A percentile compares a stretch with the other conserved stretches of the same genome.
phyloP scores from a whole-genome alignment of 2,113 vertebrate species.

The Prolemur simus region DNA sequence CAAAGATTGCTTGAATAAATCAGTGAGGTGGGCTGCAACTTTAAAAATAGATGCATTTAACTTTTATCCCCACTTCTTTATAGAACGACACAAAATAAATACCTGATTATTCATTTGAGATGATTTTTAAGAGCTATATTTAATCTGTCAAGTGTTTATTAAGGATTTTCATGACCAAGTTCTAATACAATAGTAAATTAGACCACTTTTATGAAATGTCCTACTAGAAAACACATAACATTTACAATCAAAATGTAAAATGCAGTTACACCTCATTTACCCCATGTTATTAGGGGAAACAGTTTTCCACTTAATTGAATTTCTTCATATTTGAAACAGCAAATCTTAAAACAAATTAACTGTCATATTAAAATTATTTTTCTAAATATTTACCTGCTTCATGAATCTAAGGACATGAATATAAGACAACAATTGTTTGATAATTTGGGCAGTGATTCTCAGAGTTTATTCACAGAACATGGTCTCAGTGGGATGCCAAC shows the following conservation, averaged over 20 bases:
- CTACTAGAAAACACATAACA: not conserved
- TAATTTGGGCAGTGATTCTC: not conserved
- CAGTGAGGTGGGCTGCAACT: slow-evolving; percentile 78
- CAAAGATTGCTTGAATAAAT: slow-evolving; percentile 80
- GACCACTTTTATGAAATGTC: not conserved
- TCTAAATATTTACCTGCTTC: not conserved
- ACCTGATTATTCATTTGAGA: not conserved
- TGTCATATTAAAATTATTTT: not conserved
- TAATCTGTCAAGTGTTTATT: not conserved
- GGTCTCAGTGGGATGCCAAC: not conserved
- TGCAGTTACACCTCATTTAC: not conserved
- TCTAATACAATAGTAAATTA: not conserved
- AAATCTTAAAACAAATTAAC: not conserved
- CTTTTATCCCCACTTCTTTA: not conserved
- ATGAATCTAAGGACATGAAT: not conserved
- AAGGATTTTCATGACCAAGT: not conserved
- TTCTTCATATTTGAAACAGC: not conserved
- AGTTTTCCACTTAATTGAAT: not conserved
- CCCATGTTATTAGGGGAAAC: not conserved
- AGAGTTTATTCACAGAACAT: not conserved
- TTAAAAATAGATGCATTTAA: not conserved
- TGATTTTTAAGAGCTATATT: not conserved
- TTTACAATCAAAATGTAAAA: not conserved
- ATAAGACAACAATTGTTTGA: not conserved
- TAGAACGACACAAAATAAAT: fast-evolving